Conservation (phyloP, 2,797 vertebrate genomes). For the Rhabdomys pumilio region DNA sequence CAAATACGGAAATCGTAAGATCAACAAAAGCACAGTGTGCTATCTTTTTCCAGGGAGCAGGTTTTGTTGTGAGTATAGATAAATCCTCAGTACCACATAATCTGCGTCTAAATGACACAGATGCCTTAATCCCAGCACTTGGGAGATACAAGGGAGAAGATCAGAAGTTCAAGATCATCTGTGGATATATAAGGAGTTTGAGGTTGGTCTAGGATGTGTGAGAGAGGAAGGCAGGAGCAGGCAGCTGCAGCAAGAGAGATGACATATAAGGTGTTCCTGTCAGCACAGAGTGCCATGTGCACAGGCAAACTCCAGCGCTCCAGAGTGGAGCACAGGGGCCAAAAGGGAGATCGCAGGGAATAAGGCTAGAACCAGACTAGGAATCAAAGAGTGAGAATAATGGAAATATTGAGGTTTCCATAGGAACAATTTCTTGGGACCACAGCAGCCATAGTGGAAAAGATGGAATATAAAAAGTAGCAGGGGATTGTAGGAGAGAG, state of each 20-base stretch:
- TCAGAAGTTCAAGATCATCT: neutral
- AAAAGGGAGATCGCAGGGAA: neutral
- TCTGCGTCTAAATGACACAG: neutral
- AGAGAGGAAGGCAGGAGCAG: neutral
- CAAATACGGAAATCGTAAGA: neutral
- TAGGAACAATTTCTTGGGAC: neutral
- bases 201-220: neutral
- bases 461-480: neutral
- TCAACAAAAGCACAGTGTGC: neutral
- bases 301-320: neutral
- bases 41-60: neutral
- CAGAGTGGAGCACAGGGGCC: neutral
- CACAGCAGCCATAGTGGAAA: neutral
- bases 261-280: rapidly evolving
- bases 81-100: neutral
- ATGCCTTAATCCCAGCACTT: neutral
- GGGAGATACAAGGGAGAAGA: neutral
- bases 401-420: neutral
- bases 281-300: neutral
- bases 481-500: neutral
- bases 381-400: neutral
- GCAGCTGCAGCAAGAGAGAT: neutral
- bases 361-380: neutral
- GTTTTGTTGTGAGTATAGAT: neutral
- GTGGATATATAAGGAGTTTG: neutral